Conservation (phyloP, 2,797 vertebrate species). For the Champsocephalus esox region DNA sequence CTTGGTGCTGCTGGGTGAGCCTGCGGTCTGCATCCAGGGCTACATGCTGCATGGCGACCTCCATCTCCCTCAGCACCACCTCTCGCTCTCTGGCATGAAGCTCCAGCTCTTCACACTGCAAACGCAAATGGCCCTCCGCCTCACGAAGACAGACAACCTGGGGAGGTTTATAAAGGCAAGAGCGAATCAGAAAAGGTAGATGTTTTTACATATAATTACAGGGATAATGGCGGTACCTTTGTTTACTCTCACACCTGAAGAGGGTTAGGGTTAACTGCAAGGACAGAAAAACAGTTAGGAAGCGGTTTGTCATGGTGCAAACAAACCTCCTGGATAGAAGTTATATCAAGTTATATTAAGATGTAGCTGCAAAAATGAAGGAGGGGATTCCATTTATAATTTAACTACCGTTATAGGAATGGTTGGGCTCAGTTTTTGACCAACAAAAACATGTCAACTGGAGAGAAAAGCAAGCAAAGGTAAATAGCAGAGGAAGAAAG, state of each 20-base stretch:
- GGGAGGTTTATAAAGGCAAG: constrained; percentile 33
- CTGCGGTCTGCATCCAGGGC: constrained; percentile 87
- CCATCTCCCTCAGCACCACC: constrained; percentile 78
- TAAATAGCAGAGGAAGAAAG: neutral
- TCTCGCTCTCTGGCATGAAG: constrained; percentile 85
- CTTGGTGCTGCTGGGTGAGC: constrained; percentile 87
- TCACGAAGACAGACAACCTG: constrained; percentile 91
- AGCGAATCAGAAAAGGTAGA: neutral
- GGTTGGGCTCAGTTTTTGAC: constrained; percentile 22
- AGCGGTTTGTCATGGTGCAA: neutral
- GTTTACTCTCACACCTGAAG: constrained; percentile 6
- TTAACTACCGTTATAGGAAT: constrained; percentile 26
- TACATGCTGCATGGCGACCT: constrained; percentile 85
- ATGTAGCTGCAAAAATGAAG: neutral
- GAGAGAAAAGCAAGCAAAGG: neutral
- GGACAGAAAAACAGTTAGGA: constrained; percentile 2
- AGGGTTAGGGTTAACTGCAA: neutral
- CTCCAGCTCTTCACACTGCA: constrained; percentile 86
- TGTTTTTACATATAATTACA: neutral
- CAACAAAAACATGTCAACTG: constrained; percentile 4
- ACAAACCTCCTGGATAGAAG: constrained; percentile 8
- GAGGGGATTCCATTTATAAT: neutral
- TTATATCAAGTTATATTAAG: constrained; percentile 8
- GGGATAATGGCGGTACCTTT: constrained; percentile 1
- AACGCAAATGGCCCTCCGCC: constrained; percentile 79